Conservation (phyloP, 2,888 invertebrate genomes). For the Agrotis segetum region DNA sequence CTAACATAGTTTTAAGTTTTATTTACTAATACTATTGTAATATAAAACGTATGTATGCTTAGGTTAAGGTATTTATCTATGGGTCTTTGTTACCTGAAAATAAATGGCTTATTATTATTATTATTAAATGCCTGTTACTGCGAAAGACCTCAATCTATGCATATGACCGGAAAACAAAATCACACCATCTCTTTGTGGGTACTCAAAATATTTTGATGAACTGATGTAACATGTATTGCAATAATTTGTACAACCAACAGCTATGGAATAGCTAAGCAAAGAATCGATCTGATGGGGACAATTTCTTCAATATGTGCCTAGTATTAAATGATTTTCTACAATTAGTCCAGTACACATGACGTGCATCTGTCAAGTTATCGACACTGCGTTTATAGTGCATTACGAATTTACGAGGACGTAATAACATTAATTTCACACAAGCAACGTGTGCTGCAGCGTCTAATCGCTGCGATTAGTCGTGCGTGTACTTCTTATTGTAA, state of each 20-base stretch:
- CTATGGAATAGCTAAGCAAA: no score
- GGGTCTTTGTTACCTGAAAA: no score
- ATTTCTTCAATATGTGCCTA: background rate
- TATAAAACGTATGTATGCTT: no score
- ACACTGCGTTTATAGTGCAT: conserved; percentile 4
- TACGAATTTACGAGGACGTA: background rate
- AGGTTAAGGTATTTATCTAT: no score
- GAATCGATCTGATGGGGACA: no score
- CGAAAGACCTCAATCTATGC: background rate
- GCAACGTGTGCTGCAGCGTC: background rate
- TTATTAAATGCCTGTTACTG: no score
- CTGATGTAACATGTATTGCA: no score
- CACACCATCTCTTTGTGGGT: background rate
- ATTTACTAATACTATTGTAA: no score
- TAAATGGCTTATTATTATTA: no score
- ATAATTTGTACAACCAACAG: no score
- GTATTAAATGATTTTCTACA: no score
- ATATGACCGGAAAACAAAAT: background rate
- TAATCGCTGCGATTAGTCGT: conserved; percentile 38
- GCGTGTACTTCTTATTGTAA: conserved; percentile 18
- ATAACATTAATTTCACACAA: conserved; percentile 9
- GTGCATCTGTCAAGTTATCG: conserved; percentile 6
- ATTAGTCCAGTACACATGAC: background rate
- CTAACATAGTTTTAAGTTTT: no score
- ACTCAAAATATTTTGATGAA: background rate